Evolutionary conservation across 2,888 invertebrate genomes (phyloP).

Genomic region (Cryptophagus acutangulus): DNA sequence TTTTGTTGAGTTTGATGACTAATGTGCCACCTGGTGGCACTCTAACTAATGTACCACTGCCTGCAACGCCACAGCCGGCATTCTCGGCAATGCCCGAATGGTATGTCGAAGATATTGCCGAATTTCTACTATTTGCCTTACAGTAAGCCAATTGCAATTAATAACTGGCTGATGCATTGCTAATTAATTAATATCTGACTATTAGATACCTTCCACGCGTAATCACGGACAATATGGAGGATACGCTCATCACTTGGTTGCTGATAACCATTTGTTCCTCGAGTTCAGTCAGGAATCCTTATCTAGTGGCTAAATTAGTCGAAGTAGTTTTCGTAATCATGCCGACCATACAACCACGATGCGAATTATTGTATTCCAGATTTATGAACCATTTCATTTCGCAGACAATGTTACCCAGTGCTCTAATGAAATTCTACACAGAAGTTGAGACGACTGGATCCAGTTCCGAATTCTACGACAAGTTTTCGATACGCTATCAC

Average conservation of each 20-base stretch:
- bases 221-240: conserved; percentile 72
- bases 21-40: conserved; percentile 50
- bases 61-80: conserved; percentile 61
- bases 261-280: conserved; percentile 86
- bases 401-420: conserved; percentile 75
- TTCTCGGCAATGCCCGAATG: conserved; percentile 94
- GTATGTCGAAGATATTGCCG: conserved; percentile 96
- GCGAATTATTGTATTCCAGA: conserved; percentile 59
- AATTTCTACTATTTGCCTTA: conserved; percentile 87
- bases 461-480: conserved; percentile 98
- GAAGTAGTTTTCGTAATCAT: conserved; percentile 82
- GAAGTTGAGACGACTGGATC: conserved; percentile 96
- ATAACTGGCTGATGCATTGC: background rate
- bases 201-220: conserved; percentile 69
- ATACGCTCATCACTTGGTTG: conserved; percentile 81
- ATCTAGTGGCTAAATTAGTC: conserved; percentile 92
- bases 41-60: conserved; percentile 53
- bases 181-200: conserved; percentile 10
- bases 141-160: conserved; percentile 64
- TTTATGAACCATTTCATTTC: conserved; percentile 86
- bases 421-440: conserved; percentile 97
- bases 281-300: conserved; percentile 91
- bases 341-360: conserved; percentile 57
- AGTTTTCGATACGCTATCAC: conserved; percentile 97
- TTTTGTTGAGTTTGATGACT: conserved; percentile 65